Evolutionary conservation across 1,140 invertebrate species (phyloP), one percentile per base, ranked within the genome.

Genomic region (Temnothorax nylanderi): DNA sequence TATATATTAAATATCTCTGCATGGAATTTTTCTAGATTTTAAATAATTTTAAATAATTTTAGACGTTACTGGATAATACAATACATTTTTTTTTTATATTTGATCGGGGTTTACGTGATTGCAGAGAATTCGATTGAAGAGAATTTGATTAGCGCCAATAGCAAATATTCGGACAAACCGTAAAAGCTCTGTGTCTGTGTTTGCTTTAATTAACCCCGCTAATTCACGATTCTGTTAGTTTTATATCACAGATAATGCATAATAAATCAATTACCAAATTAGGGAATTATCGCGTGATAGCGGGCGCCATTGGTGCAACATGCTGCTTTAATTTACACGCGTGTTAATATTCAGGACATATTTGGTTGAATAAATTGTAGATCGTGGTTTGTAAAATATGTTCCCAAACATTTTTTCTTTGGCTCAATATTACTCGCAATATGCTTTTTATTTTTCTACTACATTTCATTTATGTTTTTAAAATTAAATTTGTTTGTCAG

Each of bases 251-350:
- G 71, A 82, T 90, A 92, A 92, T 93, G 89, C 91, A 90, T 89
- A 89, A 93, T 94, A 92, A 94, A 94, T 94, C 92, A 94, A 94
- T 94, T 94, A 94, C 78, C 81, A 91, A 92, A 92, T 92, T 91
- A 93, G 77, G 74, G 88, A 90, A 93, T 94, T 94, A 93, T 93
- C 84, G 81, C 64, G 51, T 37, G 51, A 72, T 75, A 60, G 69
- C 54, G 69, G n/a, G n/a, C 21, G 41, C 51, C 13, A 51, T 82
- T 56, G 67, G 3, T 58, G 32, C 41, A 47, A 60, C 21, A n/a
- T 47, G 67, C 18, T 62, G 41, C 51, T 47, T 18, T 41, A 60
- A 84, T 75, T 84, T 62, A 58, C 26, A 74, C 67, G 54, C 41
- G 21, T 18, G 41, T 82, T 82, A 82, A 82, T 82, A 34, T 26